Conservation (phyloP, 2,888 invertebrate genomes). For the Osmoderma eremita region DNA sequence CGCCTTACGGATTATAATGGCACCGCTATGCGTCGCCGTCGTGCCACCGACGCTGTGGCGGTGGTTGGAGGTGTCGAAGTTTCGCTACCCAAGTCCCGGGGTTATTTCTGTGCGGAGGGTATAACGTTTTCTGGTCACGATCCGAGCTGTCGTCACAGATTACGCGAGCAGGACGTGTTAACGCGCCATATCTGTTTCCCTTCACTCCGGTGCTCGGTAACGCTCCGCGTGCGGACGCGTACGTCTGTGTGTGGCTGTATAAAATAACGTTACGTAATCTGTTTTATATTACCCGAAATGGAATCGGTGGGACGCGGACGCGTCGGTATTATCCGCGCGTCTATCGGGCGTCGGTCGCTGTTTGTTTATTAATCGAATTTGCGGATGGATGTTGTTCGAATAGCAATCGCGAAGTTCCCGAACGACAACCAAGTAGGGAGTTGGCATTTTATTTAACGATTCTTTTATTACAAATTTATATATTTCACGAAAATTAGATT, state of each 20-base stretch:
- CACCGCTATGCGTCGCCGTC: not conserved
- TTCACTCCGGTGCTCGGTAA: constrained; percentile 50
- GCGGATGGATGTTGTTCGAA: constrained; percentile 8
- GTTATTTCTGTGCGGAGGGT: constrained; percentile 34
- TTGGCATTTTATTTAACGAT: too few relatives aligned
- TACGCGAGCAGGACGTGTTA: constrained; percentile 61
- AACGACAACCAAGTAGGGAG: too few relatives aligned
- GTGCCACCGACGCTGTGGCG: not conserved
- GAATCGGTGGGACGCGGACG: constrained; percentile 37
- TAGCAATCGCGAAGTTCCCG: not conserved
- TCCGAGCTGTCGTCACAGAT: constrained; percentile 63
- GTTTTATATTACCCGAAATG: constrained; percentile 42
- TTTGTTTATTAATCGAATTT: constrained; percentile 36
- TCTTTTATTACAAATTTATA: too few relatives aligned
- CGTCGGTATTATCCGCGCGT: constrained; percentile 15
- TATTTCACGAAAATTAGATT: too few relatives aligned
- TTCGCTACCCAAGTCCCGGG: constrained; percentile 17
- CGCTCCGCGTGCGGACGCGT: not conserved
- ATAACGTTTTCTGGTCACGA: constrained; percentile 62
- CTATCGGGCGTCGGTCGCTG: constrained; percentile 7
- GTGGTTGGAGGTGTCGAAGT: not conserved
- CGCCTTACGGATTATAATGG: constrained; percentile 16
- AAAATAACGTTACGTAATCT: constrained; percentile 45
- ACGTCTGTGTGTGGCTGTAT: constrained; percentile 18
- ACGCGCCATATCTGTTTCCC: constrained; percentile 60